Conservation (phyloP, 2,113 vertebrate genomes). For the Leucosticte australis region DNA sequence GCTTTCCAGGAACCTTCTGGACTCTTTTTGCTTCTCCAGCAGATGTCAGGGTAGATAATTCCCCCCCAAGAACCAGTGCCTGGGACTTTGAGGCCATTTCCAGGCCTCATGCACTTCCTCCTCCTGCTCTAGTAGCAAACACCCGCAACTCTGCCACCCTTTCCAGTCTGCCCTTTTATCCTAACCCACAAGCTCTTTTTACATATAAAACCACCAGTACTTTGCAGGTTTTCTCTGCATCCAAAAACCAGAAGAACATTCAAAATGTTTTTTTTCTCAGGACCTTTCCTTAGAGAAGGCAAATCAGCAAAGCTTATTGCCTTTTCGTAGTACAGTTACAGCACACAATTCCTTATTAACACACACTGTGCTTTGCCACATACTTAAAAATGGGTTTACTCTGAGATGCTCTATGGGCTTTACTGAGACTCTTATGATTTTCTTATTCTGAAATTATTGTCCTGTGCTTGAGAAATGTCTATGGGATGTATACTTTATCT, state of each 20-base stretch:
- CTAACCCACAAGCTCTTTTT: background rate
- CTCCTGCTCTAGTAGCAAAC: background rate
- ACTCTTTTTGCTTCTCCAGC: background rate
- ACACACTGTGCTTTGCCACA: background rate
- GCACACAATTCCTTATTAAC: background rate
- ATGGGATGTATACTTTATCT: background rate
- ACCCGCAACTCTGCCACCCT: background rate
- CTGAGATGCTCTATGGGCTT: background rate
- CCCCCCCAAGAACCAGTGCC: background rate
- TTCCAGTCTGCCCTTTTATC: background rate
- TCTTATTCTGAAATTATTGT: background rate
- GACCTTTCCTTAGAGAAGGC: background rate
- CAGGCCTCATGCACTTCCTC: background rate
- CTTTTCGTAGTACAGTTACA: background rate
- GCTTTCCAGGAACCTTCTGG: background rate
- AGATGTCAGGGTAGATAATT: background rate
- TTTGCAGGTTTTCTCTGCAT: background rate
- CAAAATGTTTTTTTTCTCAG: background rate
- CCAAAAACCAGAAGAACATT: background rate
- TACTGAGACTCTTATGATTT: background rate
- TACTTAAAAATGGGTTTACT: background rate
- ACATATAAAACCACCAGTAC: fast-evolving
- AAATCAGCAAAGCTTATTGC: background rate
- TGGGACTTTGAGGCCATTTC: background rate
- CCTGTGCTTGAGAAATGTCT: background rate